These are phyloP conservation scores for Volucella bombylans DNA, from an alignment of 2,888 invertebrate genomes.

Conservation along the genomic window DNA sequence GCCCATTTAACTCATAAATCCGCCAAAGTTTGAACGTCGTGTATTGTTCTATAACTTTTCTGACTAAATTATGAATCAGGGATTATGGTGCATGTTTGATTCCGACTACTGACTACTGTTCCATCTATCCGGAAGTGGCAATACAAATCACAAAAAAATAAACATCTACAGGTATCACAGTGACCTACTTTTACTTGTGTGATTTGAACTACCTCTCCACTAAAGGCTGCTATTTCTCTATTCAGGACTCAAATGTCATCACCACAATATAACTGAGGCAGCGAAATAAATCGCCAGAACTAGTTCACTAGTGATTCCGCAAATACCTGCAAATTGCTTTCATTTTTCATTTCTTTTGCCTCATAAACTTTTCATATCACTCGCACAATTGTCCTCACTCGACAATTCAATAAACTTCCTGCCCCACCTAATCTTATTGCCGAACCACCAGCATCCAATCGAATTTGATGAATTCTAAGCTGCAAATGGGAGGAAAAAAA, in stretches of 20 bases:
- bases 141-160: too few relatives aligned
- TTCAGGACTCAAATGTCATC: not conserved
- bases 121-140: too few relatives aligned
- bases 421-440: not conserved
- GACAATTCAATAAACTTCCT: slow-evolving; percentile 63
- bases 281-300: slow-evolving; percentile 5
- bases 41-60: too few relatives aligned
- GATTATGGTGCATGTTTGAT: too few relatives aligned
- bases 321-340: slow-evolving; percentile 66
- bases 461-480: slow-evolving; percentile 69
- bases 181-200: too few relatives aligned
- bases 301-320: slow-evolving; percentile 40
- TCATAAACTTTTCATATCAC: slow-evolving; percentile 72
- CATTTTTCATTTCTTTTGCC: slow-evolving; percentile 62
- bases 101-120: too few relatives aligned
- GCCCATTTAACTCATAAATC: too few relatives aligned
- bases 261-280: slow-evolving; percentile 6
- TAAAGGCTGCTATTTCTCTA: too few relatives aligned
- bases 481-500: slow-evolving; percentile 19
- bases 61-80: too few relatives aligned
- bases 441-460: slow-evolving; percentile 40
- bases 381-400: slow-evolving; percentile 53
- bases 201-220: too few relatives aligned
- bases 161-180: too few relatives aligned
- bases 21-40: too few relatives aligned